Evolutionary conservation across 2,888 invertebrate species (phyloP).

Genomic region (Sicus ferrugineus): DNA sequence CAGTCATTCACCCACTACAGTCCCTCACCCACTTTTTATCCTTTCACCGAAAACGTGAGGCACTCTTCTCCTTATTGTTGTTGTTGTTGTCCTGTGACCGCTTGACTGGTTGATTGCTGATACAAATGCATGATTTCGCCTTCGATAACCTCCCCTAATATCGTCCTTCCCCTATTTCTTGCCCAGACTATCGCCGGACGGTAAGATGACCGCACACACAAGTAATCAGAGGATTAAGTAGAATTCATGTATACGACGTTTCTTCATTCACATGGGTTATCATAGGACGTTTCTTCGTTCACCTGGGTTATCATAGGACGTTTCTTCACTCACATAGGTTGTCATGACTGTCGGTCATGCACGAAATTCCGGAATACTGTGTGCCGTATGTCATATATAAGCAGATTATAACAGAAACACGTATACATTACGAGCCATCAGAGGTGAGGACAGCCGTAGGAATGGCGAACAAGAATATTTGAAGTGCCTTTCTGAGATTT

Average conservation of each 20-base stretch:
- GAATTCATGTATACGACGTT: too few species aligned
- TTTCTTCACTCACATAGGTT: not conserved
- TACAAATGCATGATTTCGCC: not conserved
- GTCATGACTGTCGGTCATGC: not conserved
- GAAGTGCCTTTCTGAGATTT: not conserved
- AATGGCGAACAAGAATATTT: not conserved
- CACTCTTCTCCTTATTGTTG: too few species aligned
- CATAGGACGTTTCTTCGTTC: not conserved
- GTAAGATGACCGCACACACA: too few species aligned
- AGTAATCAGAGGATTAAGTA: conserved; percentile 27
- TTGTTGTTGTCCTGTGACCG: not conserved
- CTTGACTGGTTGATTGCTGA: not conserved
- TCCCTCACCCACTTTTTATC: too few species aligned
- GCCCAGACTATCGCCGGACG: conserved; percentile 3
- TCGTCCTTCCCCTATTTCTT: not conserved
- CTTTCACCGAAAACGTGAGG: too few species aligned
- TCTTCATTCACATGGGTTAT: not conserved
- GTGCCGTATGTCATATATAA: not conserved
- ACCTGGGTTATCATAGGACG: too few species aligned
- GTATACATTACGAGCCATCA: not conserved
- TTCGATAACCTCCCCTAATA: not conserved
- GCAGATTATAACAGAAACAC: not conserved
- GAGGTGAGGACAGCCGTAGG: not conserved
- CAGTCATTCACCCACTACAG: too few species aligned
- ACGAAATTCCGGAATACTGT: not conserved